Percentiles rank a stretch among this genome's conserved stretches.
These are phyloP conservation scores for Perccottus glenii DNA, from an alignment of 2,113 vertebrate genomes.

Conservation along the genomic window DNA sequence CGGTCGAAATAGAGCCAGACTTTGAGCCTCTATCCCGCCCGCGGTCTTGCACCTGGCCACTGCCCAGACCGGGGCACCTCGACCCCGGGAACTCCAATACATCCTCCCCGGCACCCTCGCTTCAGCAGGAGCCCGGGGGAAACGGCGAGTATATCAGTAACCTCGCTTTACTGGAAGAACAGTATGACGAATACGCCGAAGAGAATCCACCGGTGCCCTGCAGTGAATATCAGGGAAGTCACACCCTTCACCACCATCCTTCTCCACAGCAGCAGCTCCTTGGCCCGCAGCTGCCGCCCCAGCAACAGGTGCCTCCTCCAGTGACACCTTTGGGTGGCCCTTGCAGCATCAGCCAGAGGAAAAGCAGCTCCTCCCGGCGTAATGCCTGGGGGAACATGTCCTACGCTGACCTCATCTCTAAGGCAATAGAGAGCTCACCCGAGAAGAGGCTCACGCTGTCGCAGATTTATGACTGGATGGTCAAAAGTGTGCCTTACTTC, in stretches of 20 bases:
- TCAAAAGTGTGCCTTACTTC: conserved; percentile 95
- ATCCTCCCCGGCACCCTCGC: conserved; percentile 85
- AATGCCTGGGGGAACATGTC: conserved; percentile 98
- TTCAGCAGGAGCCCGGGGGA: conserved; percentile 82
- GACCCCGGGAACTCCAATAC: conserved; percentile 85
- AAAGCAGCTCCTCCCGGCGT: conserved; percentile 94
- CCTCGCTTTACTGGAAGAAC: conserved; percentile 87
- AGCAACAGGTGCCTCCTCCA: conserved; percentile 74
- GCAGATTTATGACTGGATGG: conserved; percentile 99
- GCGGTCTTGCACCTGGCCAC: conserved; percentile 87
- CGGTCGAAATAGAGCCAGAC: conserved; percentile 85
- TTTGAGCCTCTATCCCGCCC: conserved; percentile 87
- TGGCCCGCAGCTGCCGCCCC: conserved; percentile 57
- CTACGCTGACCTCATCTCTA: conserved; percentile 96
- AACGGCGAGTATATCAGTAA: conserved; percentile 84
- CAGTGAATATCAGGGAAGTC: conserved; percentile 67
- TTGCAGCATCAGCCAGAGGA: conserved; percentile 80
- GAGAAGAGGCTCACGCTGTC: conserved; percentile 95
- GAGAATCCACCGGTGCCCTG: conserved; percentile 57
- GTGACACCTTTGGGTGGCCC: conserved; percentile 41
- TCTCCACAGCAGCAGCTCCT: conserved; percentile 65
- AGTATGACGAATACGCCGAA: conserved; percentile 79
- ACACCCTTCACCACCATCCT: conserved; percentile 43
- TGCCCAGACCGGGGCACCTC: conserved; percentile 85
- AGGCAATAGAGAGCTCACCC: conserved; percentile 94